A percentile compares a stretch with the other conserved stretches of the same genome.
phyloP scores from a whole-genome alignment of 2,888 invertebrate genomes.

The Sinotaia quadrata region DNA sequence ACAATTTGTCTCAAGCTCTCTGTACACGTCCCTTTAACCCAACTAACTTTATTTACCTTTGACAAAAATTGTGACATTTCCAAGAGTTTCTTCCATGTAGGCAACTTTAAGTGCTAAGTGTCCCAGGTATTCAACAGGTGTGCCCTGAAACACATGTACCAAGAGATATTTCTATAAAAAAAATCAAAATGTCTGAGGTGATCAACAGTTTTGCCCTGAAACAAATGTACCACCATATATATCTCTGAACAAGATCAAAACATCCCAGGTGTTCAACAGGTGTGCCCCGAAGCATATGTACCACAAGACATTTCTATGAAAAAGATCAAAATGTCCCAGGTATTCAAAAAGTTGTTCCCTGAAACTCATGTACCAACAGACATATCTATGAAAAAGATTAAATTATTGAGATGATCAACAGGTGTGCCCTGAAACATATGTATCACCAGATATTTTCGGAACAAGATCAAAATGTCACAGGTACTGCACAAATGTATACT shows the following conservation, averaged over 20 bases:
- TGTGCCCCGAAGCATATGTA: conserved; percentile 42
- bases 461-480: too few species aligned
- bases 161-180: too few species aligned
- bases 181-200: too few species aligned
- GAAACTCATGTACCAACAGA: too few species aligned
- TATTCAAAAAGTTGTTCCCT: too few species aligned
- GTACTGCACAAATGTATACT: too few species aligned
- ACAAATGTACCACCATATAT: too few species aligned
- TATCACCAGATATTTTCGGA: not conserved
- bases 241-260: conserved; percentile 56
- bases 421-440: conserved; percentile 49
- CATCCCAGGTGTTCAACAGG: conserved; percentile 64
- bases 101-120: conserved; percentile 61
- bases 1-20: too few species aligned
- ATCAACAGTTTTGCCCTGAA: too few species aligned
- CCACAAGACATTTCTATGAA: not conserved
- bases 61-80: conserved; percentile 57
- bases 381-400: too few species aligned
- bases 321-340: too few species aligned
- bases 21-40: too few species aligned
- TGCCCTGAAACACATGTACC: conserved; percentile 38
- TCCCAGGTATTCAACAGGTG: conserved; percentile 62
- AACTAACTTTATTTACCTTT: conserved; percentile 58
- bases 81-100: conserved; percentile 61
- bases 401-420: conserved; percentile 60